phyloP scores from a whole-genome alignment of 1,140 invertebrate genomes.

The Neodiprion virginianus region DNA sequence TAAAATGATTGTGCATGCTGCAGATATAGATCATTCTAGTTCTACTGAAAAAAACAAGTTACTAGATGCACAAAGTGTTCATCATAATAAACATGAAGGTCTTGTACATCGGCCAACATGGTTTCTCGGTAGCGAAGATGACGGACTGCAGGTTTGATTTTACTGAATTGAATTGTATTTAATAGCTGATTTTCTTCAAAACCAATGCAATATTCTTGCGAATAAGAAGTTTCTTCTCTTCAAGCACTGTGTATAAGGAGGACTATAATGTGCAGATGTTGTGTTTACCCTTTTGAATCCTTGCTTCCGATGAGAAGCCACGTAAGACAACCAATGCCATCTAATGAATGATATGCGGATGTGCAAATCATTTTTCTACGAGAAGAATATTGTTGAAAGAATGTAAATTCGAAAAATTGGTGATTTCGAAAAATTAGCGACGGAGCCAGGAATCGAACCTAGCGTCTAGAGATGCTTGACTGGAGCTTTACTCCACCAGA shows the following conservation, averaged over 20 bases:
- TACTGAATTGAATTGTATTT: background rate
- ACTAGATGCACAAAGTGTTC: constrained; percentile 23
- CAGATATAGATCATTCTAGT: background rate
- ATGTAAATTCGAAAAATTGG: no score
- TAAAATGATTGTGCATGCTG: background rate
- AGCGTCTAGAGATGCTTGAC: no score
- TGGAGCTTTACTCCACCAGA: no score
- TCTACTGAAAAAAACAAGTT: constrained; percentile 7
- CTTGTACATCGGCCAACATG: constrained; percentile 61
- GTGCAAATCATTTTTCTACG: no score
- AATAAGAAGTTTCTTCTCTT: constrained; percentile 29
- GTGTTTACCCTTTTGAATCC: no score
- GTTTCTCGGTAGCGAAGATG: constrained; percentile 68
- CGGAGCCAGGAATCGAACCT: no score
- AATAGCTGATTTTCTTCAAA: constrained; percentile 31
- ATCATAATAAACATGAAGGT: constrained; percentile 36
- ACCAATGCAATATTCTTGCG: constrained; percentile 32
- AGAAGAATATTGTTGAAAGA: background rate
- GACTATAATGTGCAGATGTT: no score
- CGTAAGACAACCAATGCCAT: no score
- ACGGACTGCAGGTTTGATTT: constrained; percentile 49
- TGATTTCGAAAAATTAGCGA: no score
- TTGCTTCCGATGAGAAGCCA: no score
- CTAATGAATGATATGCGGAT: no score
- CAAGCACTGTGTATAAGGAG: no score